A percentile compares a stretch with the other conserved stretches of the same genome.
Conservation (phyloP, 2,797 vertebrate species). For the Platalea minor region DNA sequence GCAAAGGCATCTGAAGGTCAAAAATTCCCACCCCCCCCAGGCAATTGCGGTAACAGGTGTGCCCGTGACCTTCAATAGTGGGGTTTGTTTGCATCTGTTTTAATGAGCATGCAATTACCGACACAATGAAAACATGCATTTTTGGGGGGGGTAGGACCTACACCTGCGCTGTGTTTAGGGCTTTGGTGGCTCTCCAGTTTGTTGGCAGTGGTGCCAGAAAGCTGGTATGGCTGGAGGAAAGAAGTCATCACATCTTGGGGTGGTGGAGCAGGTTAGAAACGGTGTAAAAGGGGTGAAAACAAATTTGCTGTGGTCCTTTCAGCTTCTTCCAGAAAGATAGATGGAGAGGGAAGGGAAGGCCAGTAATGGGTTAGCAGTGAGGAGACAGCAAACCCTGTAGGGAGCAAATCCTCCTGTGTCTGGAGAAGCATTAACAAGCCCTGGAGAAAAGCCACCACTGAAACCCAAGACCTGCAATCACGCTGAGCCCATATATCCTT, state of each 20-base stretch:
- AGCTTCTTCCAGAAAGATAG: neutral
- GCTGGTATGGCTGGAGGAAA: neutral
- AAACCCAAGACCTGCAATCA: neutral
- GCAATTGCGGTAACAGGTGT: neutral
- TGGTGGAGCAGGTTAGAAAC: neutral
- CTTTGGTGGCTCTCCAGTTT: neutral
- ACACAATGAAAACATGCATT: neutral
- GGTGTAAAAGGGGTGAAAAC: neutral
- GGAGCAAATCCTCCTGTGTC: neutral
- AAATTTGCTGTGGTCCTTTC: neutral
- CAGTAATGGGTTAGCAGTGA: neutral
- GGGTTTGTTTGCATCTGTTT: neutral
- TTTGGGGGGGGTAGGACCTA: neutral
- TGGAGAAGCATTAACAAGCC: neutral
- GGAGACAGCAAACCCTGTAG: neutral
- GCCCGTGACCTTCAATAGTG: neutral
- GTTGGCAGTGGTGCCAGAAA: neutral
- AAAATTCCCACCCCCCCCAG: neutral
- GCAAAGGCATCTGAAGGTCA: constrained; percentile 29
- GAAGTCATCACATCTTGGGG: rapidly evolving
- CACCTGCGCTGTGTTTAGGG: neutral
- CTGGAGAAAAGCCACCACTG: neutral
- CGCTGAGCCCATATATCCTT: neutral
- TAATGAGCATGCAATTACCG: neutral
- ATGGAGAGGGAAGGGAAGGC: neutral